A percentile compares a stretch with the other conserved stretches of the same genome.
These are phyloP conservation scores for Philopotamus ludificatus DNA, from an alignment of 1,140 invertebrate genomes.

Conservation along the genomic window DNA sequence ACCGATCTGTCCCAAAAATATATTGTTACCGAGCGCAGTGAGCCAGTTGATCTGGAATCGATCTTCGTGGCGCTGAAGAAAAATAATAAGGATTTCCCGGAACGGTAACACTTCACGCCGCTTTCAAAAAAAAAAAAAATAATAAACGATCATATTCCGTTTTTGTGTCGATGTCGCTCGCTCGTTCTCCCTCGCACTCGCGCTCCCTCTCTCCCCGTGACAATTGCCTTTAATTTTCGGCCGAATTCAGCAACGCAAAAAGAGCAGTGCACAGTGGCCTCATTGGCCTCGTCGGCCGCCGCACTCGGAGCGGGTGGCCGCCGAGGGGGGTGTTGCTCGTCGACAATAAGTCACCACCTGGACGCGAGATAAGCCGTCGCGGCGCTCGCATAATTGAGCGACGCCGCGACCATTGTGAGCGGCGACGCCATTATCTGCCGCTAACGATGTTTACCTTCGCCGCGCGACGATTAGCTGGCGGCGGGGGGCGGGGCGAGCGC, in stretches of 20 bases:
- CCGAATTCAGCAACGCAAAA: background rate
- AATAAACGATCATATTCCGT: no score
- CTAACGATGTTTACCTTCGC: slow-evolving; percentile 42
- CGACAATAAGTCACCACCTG: slow-evolving; percentile 27
- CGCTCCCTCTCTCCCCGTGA: background rate
- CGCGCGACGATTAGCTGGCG: slow-evolving; percentile 33
- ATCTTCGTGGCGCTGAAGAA: no score
- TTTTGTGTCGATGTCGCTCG: background rate
- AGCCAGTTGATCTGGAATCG: no score
- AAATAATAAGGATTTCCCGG: no score
- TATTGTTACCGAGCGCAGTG: no score
- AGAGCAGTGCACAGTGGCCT: no score
- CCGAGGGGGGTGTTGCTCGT: background rate
- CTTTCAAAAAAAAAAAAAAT: no score
- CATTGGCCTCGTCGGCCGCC: background rate
- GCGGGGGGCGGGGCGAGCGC: slow-evolving; percentile 4
- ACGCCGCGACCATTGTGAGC: slow-evolving; percentile 16
- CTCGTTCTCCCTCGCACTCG: background rate
- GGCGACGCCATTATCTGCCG: slow-evolving; percentile 40
- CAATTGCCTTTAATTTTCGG: background rate
- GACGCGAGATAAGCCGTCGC: slow-evolving; percentile 32
- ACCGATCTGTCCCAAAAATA: no score
- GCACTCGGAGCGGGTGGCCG: background rate
- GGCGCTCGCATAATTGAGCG: slow-evolving; percentile 33
- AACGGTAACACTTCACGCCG: no score